phyloP scores from a whole-genome alignment of 2,888 invertebrate genomes.

The Ormyrus thymus region DNA sequence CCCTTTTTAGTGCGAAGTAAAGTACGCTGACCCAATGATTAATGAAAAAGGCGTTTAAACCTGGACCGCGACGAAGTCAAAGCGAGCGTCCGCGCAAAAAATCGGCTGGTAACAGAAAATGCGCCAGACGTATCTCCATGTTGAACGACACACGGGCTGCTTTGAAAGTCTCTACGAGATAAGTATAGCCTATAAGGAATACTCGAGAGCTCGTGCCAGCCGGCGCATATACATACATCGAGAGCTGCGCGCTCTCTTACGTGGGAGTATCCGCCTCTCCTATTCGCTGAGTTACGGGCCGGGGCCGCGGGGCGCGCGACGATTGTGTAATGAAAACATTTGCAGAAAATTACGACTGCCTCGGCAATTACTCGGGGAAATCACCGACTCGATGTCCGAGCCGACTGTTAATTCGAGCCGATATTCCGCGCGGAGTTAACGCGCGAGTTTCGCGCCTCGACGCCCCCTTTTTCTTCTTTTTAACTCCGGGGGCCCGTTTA shows the following conservation, averaged over 20 bases:
- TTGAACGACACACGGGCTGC: not conserved
- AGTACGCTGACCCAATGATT: too few species aligned
- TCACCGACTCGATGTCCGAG: constrained; percentile 8
- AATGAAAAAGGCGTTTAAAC: too few species aligned
- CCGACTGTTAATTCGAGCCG: constrained; percentile 2
- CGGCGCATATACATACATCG: not conserved
- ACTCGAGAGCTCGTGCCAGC: too few species aligned
- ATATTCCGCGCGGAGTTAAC: not conserved
- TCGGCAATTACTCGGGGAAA: constrained; percentile 42
- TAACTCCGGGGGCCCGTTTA: not conserved
- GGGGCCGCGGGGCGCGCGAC: constrained; percentile 14
- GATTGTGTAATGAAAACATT: constrained; percentile 49
- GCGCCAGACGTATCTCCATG: not conserved
- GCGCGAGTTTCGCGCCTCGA: too few species aligned
- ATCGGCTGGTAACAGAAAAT: too few species aligned
- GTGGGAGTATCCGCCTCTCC: not conserved
- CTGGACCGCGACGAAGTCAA: too few species aligned
- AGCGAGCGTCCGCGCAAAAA: too few species aligned
- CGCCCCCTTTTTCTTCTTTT: not conserved
- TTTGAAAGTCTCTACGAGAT: constrained; percentile 5
- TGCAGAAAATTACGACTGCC: constrained; percentile 44
- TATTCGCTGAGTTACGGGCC: constrained; percentile 15
- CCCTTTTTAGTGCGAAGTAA: too few species aligned
- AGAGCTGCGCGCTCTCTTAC: not conserved
- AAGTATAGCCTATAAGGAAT: not conserved